Percentiles rank a stretch among this genome's conserved stretches.
These are phyloP conservation scores for Sander vitreus DNA, from an alignment of 2,113 vertebrate species.

Conservation along the genomic window DNA sequence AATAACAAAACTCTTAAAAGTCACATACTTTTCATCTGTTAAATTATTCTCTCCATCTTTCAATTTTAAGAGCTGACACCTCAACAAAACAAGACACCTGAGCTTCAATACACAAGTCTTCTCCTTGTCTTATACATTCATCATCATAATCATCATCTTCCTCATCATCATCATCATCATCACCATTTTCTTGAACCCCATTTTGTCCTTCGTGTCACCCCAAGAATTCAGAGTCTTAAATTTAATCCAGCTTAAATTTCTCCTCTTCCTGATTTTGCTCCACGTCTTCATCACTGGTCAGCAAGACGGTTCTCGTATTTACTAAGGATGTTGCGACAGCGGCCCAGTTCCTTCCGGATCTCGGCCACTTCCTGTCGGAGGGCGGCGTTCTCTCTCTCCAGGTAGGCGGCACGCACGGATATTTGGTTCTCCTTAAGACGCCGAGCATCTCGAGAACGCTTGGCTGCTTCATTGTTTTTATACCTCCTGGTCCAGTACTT, in stretches of 20 bases:
- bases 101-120: conserved; percentile 76
- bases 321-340: conserved; percentile 90
- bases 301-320: conserved; percentile 91
- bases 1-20: conserved; percentile 85
- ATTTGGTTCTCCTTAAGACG: conserved; percentile 96
- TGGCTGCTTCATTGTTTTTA: conserved; percentile 95
- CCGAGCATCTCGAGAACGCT: conserved; percentile 93
- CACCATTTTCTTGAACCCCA: conserved; percentile 39
- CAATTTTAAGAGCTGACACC: conserved; percentile 75
- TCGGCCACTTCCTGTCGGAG: conserved; percentile 92
- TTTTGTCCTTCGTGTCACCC: conserved; percentile 65
- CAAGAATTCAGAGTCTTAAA: conserved; percentile 60
- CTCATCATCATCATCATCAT: conserved; percentile 39
- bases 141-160: conserved; percentile 70
- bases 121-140: conserved; percentile 79
- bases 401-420: conserved; percentile 91
- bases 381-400: conserved; percentile 93
- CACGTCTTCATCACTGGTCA: conserved; percentile 78
- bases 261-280: conserved; percentile 50
- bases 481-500: conserved; percentile 93
- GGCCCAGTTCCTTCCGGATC: conserved; percentile 92
- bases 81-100: conserved; percentile 81
- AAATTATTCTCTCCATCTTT: conserved; percentile 78
- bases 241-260: conserved; percentile 59
- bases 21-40: conserved; percentile 76